These are phyloP conservation scores for Chroicocephalus ridibundus DNA, from an alignment of 2,113 vertebrate species.

Conservation along the genomic window DNA sequence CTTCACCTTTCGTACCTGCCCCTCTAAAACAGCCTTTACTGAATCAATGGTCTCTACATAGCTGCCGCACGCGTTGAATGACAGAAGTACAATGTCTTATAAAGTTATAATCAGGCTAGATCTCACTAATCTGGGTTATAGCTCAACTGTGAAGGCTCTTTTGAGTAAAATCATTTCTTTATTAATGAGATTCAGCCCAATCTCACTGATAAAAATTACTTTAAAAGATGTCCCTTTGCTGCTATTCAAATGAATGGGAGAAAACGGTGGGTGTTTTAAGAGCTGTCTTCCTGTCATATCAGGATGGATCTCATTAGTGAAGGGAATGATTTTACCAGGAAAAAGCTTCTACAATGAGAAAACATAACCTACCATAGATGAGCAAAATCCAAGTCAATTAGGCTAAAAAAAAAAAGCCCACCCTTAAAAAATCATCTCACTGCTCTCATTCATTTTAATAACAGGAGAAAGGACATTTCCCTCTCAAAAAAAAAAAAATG, in stretches of 20 bases:
- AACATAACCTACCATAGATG: conserved; percentile 76
- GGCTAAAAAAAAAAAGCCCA: neutral
- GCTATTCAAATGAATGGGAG: conserved; percentile 78
- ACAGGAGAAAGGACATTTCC: conserved; percentile 48
- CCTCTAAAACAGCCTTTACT: neutral
- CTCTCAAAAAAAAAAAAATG: neutral
- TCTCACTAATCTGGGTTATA: conserved; percentile 74
- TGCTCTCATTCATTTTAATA: conserved; percentile 67
- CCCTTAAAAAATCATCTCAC: conserved; percentile 52
- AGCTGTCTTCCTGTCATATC: conserved; percentile 77
- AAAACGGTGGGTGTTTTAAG: conserved; percentile 83
- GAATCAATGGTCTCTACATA: neutral
- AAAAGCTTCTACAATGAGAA: conserved; percentile 78
- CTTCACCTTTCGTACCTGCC: neutral
- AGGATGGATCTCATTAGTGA: conserved; percentile 83
- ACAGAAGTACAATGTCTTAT: conserved; percentile 46
- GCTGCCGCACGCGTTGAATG: neutral
- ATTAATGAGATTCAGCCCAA: conserved; percentile 80
- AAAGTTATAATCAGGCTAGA: conserved; percentile 70
- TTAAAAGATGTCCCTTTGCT: conserved; percentile 79
- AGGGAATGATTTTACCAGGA: conserved; percentile 74
- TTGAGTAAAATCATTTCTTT: conserved; percentile 77
- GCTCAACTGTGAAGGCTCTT: conserved; percentile 71
- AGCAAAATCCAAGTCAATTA: conserved; percentile 79
- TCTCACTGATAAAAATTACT: conserved; percentile 77